Evolutionary conservation across 2,888 invertebrate species (phyloP).

Genomic region (Homarus gammarus): DNA sequence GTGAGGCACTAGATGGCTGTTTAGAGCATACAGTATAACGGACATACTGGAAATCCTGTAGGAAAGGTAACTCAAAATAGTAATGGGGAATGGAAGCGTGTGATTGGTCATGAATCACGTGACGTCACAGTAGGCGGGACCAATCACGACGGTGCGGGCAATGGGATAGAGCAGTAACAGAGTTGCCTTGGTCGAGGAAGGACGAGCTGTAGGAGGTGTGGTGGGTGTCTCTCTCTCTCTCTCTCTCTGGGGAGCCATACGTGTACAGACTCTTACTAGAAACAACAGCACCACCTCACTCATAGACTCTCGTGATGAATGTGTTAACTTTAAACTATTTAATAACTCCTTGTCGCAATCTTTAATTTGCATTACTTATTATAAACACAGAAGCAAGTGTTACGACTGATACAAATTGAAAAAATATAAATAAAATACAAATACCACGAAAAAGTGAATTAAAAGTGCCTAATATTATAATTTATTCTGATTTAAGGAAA

Average conservation of each 20-base stretch:
- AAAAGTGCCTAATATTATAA: not conserved
- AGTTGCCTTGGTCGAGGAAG: slow-evolving; percentile 31
- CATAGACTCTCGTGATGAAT: too few relatives aligned
- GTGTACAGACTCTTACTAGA: not conserved
- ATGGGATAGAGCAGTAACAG: slow-evolving; percentile 49
- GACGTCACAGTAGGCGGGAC: slow-evolving; percentile 66
- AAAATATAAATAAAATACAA: not conserved
- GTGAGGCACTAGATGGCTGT: not conserved
- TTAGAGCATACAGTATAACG: too few relatives aligned
- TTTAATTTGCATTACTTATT: not conserved
- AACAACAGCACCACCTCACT: too few relatives aligned
- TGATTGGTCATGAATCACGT: slow-evolving; percentile 67
- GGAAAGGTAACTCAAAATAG: too few relatives aligned
- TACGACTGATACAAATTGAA: too few relatives aligned
- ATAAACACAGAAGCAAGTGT: too few relatives aligned
- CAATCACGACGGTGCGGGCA: slow-evolving; percentile 59
- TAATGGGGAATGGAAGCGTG: slow-evolving; percentile 31
- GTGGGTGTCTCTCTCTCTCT: not conserved
- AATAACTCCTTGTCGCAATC: not conserved
- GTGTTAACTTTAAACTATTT: too few relatives aligned
- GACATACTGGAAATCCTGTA: too few relatives aligned
- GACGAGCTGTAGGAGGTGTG: not conserved
- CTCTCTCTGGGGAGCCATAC: not conserved
- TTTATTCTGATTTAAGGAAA: too few relatives aligned
- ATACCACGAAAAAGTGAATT: not conserved